Evolutionary conservation across 2,888 invertebrate genomes (phyloP).

Genomic region (Caenorhabditis doughertyi): DNA sequence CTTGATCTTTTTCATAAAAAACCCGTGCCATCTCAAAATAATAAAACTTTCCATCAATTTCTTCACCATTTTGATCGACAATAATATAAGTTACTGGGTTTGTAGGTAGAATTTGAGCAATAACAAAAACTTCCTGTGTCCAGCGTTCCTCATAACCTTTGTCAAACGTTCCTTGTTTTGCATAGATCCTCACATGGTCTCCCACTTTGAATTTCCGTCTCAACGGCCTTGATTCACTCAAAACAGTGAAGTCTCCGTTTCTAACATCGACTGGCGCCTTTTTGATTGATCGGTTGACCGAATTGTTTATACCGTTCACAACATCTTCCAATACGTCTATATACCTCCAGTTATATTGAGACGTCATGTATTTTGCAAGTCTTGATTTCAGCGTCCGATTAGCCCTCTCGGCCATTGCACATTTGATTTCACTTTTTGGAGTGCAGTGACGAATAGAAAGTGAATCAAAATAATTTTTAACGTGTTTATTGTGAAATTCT

Average conservation of each 20-base stretch:
- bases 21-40: conserved; percentile 4
- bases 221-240: no score
- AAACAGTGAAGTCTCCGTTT: no score
- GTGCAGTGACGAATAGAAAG: conserved; percentile 12
- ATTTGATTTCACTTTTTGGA: conserved; percentile 17
- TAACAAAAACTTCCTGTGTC: conserved; percentile 17
- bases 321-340: not conserved
- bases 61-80: conserved; percentile 3
- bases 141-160: conserved; percentile 14
- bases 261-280: not conserved
- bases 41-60: conserved; percentile 13
- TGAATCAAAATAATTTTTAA: not conserved
- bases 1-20: not conserved
- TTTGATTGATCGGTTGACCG: conserved; percentile 8
- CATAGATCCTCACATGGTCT: conserved; percentile 21
- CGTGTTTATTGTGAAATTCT: conserved; percentile 12
- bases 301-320: conserved; percentile 6
- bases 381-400: conserved; percentile 4
- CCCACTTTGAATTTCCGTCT: conserved; percentile 8
- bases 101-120: not conserved
- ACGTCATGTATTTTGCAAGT: conserved; percentile 14
- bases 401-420: conserved; percentile 8
- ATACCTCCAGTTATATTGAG: conserved; percentile 6
- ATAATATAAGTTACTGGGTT: conserved; percentile 5
- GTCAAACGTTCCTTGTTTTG: no score